phyloP scores from a whole-genome alignment of 1,140 invertebrate species.

The Bombus soroeensis region DNA sequence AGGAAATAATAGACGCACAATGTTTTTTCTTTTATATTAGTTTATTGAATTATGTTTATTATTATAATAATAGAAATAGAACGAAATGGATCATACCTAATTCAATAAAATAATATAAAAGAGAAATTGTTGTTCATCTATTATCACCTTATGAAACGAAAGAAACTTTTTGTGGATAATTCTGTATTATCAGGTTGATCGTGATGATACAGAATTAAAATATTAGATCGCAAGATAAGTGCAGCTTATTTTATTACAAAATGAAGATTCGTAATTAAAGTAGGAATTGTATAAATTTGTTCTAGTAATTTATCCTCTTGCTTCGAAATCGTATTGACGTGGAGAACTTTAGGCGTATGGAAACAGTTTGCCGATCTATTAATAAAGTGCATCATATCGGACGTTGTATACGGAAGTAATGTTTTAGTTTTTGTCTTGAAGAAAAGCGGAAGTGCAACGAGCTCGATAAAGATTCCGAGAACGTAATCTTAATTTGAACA shows the following conservation, averaged over 20 bases:
- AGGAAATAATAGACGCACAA: too few relatives aligned
- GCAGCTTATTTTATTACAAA: not conserved
- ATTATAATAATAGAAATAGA: too few relatives aligned
- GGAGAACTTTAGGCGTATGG: too few relatives aligned
- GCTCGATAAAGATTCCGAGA: not conserved
- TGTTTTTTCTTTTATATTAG: too few relatives aligned
- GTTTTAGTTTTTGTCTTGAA: not conserved
- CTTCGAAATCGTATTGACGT: not conserved
- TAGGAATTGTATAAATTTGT: not conserved
- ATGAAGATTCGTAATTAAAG: not conserved
- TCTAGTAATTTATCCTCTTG: not conserved
- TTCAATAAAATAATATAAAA: too few relatives aligned
- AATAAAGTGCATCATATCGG: not conserved
- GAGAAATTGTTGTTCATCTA: too few relatives aligned
- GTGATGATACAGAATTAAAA: not conserved
- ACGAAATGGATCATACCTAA: too few relatives aligned
- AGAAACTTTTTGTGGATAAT: too few relatives aligned
- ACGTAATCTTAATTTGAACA: not conserved
- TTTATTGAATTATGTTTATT: too few relatives aligned
- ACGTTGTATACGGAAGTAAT: not conserved
- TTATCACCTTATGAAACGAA: too few relatives aligned
- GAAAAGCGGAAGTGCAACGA: not conserved
- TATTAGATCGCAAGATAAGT: not conserved
- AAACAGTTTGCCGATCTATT: constrained; percentile 1
- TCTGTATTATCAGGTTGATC: too few relatives aligned